Percentiles rank a stretch among this genome's conserved stretches.
Conservation (phyloP, 2,797 vertebrate species). For the Melanotaenia trifasciata region DNA sequence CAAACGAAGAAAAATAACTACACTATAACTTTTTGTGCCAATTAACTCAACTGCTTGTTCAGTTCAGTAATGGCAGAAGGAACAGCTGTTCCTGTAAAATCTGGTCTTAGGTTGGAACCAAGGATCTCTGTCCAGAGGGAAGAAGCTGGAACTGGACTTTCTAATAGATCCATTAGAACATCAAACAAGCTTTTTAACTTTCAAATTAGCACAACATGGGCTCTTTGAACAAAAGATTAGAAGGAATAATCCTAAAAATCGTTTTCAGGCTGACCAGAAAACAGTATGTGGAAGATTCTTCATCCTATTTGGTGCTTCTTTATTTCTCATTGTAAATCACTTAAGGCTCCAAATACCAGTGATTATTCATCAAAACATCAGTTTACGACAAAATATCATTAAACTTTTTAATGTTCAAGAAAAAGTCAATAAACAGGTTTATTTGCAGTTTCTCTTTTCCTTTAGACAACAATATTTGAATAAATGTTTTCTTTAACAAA, state of each 20-base stretch:
- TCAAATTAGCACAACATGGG: neutral
- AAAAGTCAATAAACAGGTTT: neutral
- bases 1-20: too few relatives aligned
- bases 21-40: too few relatives aligned
- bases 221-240: neutral
- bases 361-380: neutral
- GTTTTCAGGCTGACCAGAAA: neutral
- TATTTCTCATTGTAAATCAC: neutral
- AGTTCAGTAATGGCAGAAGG: too few relatives aligned
- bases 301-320: neutral
- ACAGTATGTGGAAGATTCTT: neutral
- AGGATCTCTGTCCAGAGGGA: too few relatives aligned
- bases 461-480: neutral
- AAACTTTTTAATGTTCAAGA: neutral
- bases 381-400: neutral
- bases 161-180: too few relatives aligned
- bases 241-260: too few relatives aligned
- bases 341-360: neutral
- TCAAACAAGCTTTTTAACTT: neutral
- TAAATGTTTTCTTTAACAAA: neutral
- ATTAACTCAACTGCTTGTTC: too few relatives aligned
- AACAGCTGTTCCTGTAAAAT: too few relatives aligned
- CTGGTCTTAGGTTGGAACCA: too few relatives aligned
- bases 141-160: too few relatives aligned
- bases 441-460: neutral